Evolutionary conservation across 2,113 vertebrate genomes (phyloP).

Genomic region (Colossoma macropomum): DNA sequence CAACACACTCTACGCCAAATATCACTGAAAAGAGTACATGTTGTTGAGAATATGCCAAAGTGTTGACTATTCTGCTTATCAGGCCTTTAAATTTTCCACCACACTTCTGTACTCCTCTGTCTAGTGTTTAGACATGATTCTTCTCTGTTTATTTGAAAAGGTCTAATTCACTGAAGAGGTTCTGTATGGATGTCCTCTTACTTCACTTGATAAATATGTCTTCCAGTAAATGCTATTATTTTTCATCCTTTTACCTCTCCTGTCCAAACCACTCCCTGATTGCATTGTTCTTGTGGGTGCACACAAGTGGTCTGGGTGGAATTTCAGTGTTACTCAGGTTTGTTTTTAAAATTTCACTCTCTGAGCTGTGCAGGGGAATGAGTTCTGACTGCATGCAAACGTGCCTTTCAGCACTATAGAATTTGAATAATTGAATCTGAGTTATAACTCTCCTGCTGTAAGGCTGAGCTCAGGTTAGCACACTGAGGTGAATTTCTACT

Average conservation of each 20-base stretch:
- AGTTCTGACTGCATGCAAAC: slow-evolving; percentile 38
- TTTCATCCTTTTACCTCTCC: slow-evolving; percentile 46
- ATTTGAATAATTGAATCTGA: slow-evolving; percentile 63
- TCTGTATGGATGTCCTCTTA: background rate
- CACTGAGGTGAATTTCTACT: background rate
- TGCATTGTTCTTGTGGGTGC: background rate
- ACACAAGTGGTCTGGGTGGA: background rate
- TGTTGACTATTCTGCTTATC: slow-evolving; percentile 45
- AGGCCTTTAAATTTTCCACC: slow-evolving; percentile 4
- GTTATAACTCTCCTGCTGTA: slow-evolving; percentile 55
- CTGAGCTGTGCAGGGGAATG: slow-evolving; percentile 65
- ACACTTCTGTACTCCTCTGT: background rate
- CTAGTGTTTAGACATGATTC: background rate
- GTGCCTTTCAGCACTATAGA: slow-evolving; percentile 61
- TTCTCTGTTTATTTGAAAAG: background rate
- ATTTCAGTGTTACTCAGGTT: slow-evolving; percentile 57
- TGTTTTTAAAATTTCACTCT: slow-evolving; percentile 58
- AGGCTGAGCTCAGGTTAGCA: background rate
- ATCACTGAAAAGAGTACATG: slow-evolving; percentile 52
- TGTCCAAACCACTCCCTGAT: background rate
- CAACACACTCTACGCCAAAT: slow-evolving; percentile 46
- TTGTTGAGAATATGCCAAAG: slow-evolving; percentile 60
- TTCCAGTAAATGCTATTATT: background rate
- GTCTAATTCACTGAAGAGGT: background rate
- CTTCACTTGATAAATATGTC: slow-evolving; percentile 1